Evolutionary conservation across 2,113 vertebrate species (phyloP).

Genomic region (Meleagris gallopavo): DNA sequence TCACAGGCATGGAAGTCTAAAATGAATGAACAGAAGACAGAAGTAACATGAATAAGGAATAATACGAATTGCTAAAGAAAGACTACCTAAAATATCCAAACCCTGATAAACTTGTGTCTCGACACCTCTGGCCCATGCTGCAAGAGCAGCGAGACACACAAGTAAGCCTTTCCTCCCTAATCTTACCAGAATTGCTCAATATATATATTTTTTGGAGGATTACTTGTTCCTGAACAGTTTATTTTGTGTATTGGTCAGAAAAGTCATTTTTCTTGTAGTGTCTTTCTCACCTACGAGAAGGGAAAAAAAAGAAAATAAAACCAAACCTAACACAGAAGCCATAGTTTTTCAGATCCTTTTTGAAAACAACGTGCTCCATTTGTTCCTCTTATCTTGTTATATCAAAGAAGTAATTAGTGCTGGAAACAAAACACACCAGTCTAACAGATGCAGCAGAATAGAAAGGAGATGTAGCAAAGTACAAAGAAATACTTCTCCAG

Average conservation of each 20-base stretch:
- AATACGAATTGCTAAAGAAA: background rate
- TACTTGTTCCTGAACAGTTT: conserved; percentile 57
- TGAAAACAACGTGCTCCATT: background rate
- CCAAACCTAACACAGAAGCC: background rate
- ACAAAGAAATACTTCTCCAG: background rate
- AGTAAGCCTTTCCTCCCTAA: conserved; percentile 11
- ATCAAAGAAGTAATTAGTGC: background rate
- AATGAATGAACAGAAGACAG: background rate
- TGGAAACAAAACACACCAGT: background rate
- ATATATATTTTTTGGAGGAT: background rate
- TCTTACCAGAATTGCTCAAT: conserved; percentile 41
- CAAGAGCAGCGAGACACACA: conserved; percentile 1
- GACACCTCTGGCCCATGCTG: background rate
- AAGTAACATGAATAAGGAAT: background rate
- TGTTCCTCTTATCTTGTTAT: background rate
- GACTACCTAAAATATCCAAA: background rate
- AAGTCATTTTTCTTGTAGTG: background rate
- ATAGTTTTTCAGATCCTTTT: background rate
- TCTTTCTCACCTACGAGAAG: background rate
- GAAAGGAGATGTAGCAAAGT: background rate
- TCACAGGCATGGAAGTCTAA: background rate
- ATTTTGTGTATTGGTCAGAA: background rate
- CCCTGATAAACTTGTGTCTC: background rate
- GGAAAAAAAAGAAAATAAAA: background rate
- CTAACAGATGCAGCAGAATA: background rate